phyloP scores from a whole-genome alignment of 2,888 invertebrate species.

The Hydraecia micacea region DNA sequence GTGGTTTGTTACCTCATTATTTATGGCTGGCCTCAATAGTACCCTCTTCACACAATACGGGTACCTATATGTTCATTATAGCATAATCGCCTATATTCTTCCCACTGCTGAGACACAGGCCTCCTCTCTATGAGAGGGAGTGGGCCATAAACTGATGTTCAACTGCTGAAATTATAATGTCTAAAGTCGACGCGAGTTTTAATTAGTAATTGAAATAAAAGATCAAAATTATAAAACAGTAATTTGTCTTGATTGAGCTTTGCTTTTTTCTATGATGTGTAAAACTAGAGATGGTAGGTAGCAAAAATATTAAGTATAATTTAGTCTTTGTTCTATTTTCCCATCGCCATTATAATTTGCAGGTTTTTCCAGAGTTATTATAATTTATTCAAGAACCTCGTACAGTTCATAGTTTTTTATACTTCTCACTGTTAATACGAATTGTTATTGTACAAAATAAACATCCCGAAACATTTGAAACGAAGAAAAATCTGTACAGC shows the following conservation, averaged over 20 bases:
- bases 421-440: slow-evolving; percentile 36
- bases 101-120: neutral
- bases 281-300: slow-evolving; percentile 5
- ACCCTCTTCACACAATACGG: slow-evolving; percentile 4
- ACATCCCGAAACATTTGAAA: slow-evolving; percentile 43
- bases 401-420: slow-evolving; percentile 39
- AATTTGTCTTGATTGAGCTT: neutral
- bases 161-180: slow-evolving; percentile 5
- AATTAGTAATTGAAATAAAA: slow-evolving; percentile 2
- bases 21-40: slow-evolving; percentile 44
- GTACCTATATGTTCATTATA: neutral
- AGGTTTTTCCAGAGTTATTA: slow-evolving; percentile 21
- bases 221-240: neutral
- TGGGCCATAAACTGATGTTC: neutral
- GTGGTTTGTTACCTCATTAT: slow-evolving; percentile 54
- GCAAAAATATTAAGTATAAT: slow-evolving; percentile 17
- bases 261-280: slow-evolving; percentile 11
- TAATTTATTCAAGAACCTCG: slow-evolving; percentile 30
- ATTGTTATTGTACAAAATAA: slow-evolving; percentile 24
- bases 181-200: slow-evolving; percentile 1
- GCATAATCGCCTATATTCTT: neutral
- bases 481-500: slow-evolving; percentile 75
- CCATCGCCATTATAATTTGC: slow-evolving; percentile 20
- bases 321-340: slow-evolving; percentile 45
- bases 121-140: neutral